These are phyloP conservation scores for Coturnix japonica DNA, from an alignment of 2,113 vertebrate genomes.

Conservation along the genomic window DNA sequence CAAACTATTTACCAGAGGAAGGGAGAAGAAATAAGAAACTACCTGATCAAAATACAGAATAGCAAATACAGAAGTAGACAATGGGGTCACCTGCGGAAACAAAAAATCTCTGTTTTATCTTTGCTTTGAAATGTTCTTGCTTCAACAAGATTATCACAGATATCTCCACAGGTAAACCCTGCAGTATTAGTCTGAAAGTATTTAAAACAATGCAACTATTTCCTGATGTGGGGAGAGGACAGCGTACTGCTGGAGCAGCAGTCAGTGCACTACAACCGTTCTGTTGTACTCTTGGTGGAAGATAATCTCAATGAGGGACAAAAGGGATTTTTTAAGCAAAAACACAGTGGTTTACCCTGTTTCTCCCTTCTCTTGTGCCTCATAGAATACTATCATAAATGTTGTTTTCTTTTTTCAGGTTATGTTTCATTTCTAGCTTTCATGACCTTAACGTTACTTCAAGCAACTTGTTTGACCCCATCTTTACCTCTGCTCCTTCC, in stretches of 20 bases:
- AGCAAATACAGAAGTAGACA: not conserved
- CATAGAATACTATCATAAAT: not conserved
- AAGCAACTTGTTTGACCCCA: not conserved
- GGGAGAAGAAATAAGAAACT: not conserved
- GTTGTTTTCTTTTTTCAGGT: not conserved
- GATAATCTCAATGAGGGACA: not conserved
- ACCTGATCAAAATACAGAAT: not conserved
- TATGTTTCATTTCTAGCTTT: not conserved
- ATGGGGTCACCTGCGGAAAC: not conserved
- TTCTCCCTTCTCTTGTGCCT: not conserved
- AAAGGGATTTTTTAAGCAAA: not conserved
- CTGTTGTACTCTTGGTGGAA: rapidly evolving
- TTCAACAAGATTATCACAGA: not conserved
- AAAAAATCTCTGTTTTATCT: slow-evolving; percentile 32
- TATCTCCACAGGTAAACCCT: not conserved
- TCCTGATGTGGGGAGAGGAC: not conserved
- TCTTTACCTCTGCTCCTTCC: not conserved
- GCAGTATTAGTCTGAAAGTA: not conserved
- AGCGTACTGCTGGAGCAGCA: not conserved
- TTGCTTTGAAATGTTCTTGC: slow-evolving; percentile 17
- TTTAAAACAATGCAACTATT: not conserved
- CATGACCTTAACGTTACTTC: rapidly evolving
- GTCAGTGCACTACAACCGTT: not conserved
- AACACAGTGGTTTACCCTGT: not conserved
- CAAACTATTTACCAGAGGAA: slow-evolving; percentile 26